Base-by-base conservation (phyloP, 2,888 invertebrate species). In the Heliconius aoede region DNA sequence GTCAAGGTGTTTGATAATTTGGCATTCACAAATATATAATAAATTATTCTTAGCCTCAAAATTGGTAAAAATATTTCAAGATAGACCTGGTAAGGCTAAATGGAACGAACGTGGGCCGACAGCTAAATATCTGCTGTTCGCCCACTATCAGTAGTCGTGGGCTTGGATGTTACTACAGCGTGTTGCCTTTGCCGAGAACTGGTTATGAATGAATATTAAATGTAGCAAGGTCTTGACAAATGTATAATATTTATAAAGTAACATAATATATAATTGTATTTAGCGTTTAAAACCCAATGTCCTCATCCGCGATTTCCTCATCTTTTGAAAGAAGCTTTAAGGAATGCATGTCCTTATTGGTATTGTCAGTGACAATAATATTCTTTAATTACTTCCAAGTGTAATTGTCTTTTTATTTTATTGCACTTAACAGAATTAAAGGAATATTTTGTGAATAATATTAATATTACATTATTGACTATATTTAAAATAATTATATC, bases 31-130 rank as follows among this genome's bases (percentile, higher is more conserved):
- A 28, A 9, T 30, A 32, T 64, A 64, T 82, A 83, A 80, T 55
- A 69, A 65, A 73, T 71, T 73, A 21, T 46, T 28, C 5, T 46
- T 51, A 68, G n/a, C 30, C 9, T 68, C 26, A 40, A 68, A 68
- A 51, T 24, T 68, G 64, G 72, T 64, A 72, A 76, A 76, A 76
- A 26, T 62, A 36, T 60, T 36, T 61, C 51, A 61, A 69, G 46
- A 74, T 73, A 77, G 73, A 72, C 26, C 71, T 74, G 69, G 83
- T 84, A 86, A 87, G 87, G 87, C 80, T 80, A 91, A 87, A 85
- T 91, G 83, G 91, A 89, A 87, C 91, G 81, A 15, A 80, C 84
- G 92, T 91, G 87, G 90, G 91, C 80, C 80, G 86, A 83, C 80
- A 81, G 80, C 83, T 84, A 84, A 89, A 88, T 88, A 87, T 88